Conservation (phyloP, 2,888 invertebrate species). For the Drosophila stalkeri region DNA sequence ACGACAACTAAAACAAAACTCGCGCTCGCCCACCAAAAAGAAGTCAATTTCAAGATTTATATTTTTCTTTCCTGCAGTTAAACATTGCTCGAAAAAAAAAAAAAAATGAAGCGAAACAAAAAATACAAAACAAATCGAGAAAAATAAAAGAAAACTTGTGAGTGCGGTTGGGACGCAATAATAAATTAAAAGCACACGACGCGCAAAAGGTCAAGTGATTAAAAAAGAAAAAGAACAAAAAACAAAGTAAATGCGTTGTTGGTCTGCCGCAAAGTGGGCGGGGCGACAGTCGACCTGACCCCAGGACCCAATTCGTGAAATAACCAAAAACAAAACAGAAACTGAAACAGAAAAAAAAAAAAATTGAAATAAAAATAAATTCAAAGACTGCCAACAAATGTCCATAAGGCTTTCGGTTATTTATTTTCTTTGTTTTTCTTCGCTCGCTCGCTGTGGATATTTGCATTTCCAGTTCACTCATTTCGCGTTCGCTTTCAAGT, state of each 20-base stretch:
- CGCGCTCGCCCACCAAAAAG: constrained; percentile 39
- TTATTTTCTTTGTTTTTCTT: constrained; percentile 10
- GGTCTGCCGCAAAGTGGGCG: constrained; percentile 13
- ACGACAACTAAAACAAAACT: constrained; percentile 30
- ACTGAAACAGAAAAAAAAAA: neutral
- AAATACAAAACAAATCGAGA: constrained; percentile 44
- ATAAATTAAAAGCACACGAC: constrained; percentile 70
- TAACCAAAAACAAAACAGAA: constrained; percentile 4
- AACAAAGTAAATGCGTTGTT: constrained; percentile 11
- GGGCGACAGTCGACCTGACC: neutral
- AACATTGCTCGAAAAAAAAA: constrained; percentile 55
- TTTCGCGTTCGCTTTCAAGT: constrained; percentile 43
- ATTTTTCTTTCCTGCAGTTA: constrained; percentile 60
- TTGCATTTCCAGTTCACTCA: constrained; percentile 46
- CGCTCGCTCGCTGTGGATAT: constrained; percentile 17
- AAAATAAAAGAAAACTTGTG: constrained; percentile 53
- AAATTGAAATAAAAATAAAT: constrained; percentile 11
- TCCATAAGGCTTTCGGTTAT: constrained; percentile 25
- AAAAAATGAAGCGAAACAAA: constrained; percentile 26
- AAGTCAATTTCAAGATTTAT: constrained; percentile 70
- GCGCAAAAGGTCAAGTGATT: constrained; percentile 75
- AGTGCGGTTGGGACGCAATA: constrained; percentile 67
- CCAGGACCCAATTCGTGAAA: neutral
- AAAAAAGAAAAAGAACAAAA: constrained; percentile 19
- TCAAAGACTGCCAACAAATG: constrained; percentile 39